Evolutionary conservation across 2,888 invertebrate genomes (phyloP).

Genomic region (Notodonta ziczac): DNA sequence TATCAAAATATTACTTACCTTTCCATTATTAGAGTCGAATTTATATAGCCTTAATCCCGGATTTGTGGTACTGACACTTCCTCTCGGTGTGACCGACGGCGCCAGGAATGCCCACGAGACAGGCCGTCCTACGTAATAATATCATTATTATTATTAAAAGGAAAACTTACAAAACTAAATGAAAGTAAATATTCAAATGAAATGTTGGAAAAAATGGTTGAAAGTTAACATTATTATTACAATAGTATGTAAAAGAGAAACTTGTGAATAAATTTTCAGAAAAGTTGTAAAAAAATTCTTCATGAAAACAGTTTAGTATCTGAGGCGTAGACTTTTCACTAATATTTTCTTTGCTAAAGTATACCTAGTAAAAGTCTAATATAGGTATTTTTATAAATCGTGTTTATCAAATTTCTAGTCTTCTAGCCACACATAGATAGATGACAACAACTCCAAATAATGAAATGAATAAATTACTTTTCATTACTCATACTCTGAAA

Average conservation of each 20-base stretch:
- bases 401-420: no score
- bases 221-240: neutral
- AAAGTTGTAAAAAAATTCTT: no score
- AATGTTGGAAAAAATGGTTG: neutral
- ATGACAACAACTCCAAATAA: no score
- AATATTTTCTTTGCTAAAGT: neutral
- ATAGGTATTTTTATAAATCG: no score
- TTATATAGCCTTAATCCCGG: constrained; percentile 95
- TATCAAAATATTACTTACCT: constrained; percentile 77
- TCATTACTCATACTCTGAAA: no score
- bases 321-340: no score
- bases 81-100: constrained; percentile 95
- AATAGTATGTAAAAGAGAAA: neutral
- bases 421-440: no score
- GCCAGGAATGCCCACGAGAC: constrained; percentile 95
- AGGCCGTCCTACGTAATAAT: constrained; percentile 87
- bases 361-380: no score
- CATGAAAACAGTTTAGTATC: no score
- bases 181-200: neutral
- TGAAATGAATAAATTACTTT: no score
- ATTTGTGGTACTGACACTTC: constrained; percentile 93
- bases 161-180: neutral
- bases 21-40: constrained; percentile 94
- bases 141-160: neutral
- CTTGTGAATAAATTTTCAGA: neutral